Evolutionary conservation across 2,888 invertebrate genomes (phyloP).

Genomic region (Diarsia rubi): DNA sequence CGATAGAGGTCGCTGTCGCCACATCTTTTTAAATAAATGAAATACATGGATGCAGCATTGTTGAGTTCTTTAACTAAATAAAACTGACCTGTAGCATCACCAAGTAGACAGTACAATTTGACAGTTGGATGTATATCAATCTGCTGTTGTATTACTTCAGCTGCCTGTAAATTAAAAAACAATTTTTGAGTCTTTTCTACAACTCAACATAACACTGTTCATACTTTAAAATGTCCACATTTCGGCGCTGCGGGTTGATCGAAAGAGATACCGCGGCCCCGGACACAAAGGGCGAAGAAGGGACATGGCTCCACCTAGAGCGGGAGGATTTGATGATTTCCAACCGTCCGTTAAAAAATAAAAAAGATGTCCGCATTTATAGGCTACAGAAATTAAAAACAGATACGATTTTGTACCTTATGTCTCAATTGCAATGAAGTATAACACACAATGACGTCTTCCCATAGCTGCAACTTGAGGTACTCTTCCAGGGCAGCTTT

Average conservation of each 20-base stretch:
- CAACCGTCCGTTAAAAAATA: no score
- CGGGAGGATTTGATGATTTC: no score
- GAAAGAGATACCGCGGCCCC: no score
- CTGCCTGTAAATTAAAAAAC: conserved; percentile 91
- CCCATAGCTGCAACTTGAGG: conserved; percentile 95
- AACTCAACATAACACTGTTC: background rate
- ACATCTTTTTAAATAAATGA: no score
- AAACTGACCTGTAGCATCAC: conserved; percentile 93
- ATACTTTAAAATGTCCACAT: background rate
- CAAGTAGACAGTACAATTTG: conserved; percentile 97
- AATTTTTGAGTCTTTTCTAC: background rate
- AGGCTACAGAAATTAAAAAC: background rate
- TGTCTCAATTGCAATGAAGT: conserved; percentile 95
- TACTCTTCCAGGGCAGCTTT: conserved; percentile 96
- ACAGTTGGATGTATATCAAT: conserved; percentile 95
- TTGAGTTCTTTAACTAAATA: background rate
- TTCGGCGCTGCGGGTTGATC: no score
- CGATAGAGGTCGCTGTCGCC: no score
- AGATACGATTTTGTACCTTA: conserved; percentile 89
- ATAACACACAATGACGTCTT: conserved; percentile 98
- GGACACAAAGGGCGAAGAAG: no score
- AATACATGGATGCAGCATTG: background rate
- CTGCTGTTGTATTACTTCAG: conserved; percentile 96
- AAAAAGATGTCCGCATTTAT: no score
- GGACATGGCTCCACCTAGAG: no score